A percentile compares a stretch with the other conserved stretches of the same genome.
Evolutionary conservation across 2,888 invertebrate species (phyloP).

Genomic region (Taenaris catops): DNA sequence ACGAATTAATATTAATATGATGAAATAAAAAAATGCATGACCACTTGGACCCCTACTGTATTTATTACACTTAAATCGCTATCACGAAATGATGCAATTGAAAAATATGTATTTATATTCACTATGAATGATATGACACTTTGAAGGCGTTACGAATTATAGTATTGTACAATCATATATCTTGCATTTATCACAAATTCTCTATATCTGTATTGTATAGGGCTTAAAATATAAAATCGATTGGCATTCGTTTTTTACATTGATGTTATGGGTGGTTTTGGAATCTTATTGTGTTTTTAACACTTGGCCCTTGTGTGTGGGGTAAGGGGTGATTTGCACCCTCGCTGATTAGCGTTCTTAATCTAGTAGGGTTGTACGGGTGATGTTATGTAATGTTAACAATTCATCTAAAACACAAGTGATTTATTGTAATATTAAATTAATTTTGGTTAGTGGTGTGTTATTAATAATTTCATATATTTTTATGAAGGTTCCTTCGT

Average conservation of each 20-base stretch:
- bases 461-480: no score
- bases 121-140: slow-evolving; percentile 76
- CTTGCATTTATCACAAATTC: slow-evolving; percentile 1
- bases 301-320: slow-evolving; percentile 62
- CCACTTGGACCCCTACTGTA: slow-evolving; percentile 28
- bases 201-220: slow-evolving; percentile 20
- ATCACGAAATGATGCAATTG: slow-evolving; percentile 54
- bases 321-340: slow-evolving; percentile 67
- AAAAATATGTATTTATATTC: slow-evolving; percentile 72
- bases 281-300: slow-evolving; percentile 76
- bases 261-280: slow-evolving; percentile 36
- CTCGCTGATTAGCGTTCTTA: slow-evolving; percentile 74
- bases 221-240: slow-evolving; percentile 28
- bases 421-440: no score
- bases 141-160: slow-evolving; percentile 77
- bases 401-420: no score
- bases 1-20: slow-evolving; percentile 21
- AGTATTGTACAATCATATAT: slow-evolving; percentile 24
- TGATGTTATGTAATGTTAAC: slow-evolving; percentile 32
- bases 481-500: no score
- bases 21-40: slow-evolving; percentile 18
- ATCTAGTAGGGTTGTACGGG: slow-evolving; percentile 63
- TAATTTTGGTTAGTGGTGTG: no score
- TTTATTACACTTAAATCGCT: slow-evolving; percentile 41
- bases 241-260: slow-evolving; percentile 14